Percentiles rank a stretch among this genome's conserved stretches.
These are phyloP conservation scores for Nemapogon koenigi DNA, from an alignment of 2,888 invertebrate genomes.

Conservation along the genomic window DNA sequence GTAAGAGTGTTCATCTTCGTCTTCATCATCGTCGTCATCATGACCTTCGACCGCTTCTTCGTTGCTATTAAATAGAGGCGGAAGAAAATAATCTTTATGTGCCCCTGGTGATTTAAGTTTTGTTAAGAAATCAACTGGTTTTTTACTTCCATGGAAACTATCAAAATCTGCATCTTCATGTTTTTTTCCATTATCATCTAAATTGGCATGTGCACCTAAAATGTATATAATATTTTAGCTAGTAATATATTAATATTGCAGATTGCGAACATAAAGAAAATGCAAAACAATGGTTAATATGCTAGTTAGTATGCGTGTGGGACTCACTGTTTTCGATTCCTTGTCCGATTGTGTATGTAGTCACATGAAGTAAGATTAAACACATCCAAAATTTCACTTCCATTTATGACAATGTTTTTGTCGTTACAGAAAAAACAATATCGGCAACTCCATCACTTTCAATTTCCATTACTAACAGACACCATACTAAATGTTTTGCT, in stretches of 20 bases:
- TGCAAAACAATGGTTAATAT: too few relatives aligned
- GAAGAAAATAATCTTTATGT: slow-evolving; percentile 40
- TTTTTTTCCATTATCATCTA: slow-evolving; percentile 20
- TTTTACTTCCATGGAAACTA: slow-evolving; percentile 20
- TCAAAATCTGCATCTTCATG: slow-evolving; percentile 12
- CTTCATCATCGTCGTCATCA: slow-evolving; percentile 39
- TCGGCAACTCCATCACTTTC: slow-evolving; percentile 6
- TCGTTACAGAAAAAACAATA: slow-evolving; percentile 7
- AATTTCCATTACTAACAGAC: slow-evolving; percentile 13
- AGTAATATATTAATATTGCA: not conserved
- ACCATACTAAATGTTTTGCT: too few relatives aligned
- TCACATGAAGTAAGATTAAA: slow-evolving; percentile 32
- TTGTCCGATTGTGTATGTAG: slow-evolving; percentile 30
- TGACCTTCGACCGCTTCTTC: slow-evolving; percentile 47
- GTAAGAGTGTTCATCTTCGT: slow-evolving; percentile 35
- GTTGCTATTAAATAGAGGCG: slow-evolving; percentile 36
- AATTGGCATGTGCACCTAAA: slow-evolving; percentile 14
- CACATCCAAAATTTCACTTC: slow-evolving; percentile 49
- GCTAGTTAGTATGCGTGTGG: not conserved
- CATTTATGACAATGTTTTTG: slow-evolving; percentile 42
- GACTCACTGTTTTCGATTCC: slow-evolving; percentile 38
- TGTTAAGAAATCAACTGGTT: slow-evolving; percentile 32
- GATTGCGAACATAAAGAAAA: too few relatives aligned
- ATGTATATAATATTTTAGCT: not conserved
- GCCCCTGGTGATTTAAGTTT: slow-evolving; percentile 21